A percentile compares a stretch with the other conserved stretches of the same genome.
Conservation (phyloP, 2,888 invertebrate genomes). For the Tachina lurida region DNA sequence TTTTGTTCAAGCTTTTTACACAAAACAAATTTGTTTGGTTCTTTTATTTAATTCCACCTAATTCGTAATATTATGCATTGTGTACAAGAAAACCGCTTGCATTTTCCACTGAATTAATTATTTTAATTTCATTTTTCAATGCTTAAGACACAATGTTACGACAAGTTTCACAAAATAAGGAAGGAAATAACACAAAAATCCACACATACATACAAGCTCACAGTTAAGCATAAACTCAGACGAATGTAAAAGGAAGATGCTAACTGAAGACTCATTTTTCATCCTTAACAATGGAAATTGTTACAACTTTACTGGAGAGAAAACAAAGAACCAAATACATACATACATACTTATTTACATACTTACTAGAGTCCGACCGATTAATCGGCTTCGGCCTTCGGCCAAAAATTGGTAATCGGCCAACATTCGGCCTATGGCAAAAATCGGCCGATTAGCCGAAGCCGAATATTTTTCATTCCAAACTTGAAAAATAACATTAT, state of each 20-base stretch:
- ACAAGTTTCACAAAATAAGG: constrained; percentile 40
- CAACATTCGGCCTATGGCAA: too few species aligned
- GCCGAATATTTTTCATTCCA: too few species aligned
- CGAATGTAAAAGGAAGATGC: constrained; percentile 9
- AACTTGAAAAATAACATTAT: too few species aligned
- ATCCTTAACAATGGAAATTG: constrained; percentile 64
- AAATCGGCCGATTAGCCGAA: too few species aligned
- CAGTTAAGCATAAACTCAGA: background rate
- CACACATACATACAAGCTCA: background rate
- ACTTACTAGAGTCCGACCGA: too few species aligned
- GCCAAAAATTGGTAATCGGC: too few species aligned
- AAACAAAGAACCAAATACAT: too few species aligned
- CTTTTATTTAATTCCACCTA: constrained; percentile 57
- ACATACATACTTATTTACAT: too few species aligned
- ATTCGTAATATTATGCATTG: constrained; percentile 62
- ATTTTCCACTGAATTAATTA: constrained; percentile 70
- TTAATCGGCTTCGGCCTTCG: too few species aligned
- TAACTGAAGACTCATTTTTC: constrained; percentile 62
- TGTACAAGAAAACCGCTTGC: constrained; percentile 57
- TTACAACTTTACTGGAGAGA: constrained; percentile 9
- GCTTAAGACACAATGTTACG: constrained; percentile 43
- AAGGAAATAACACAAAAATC: constrained; percentile 32
- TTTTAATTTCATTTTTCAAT: constrained; percentile 68
- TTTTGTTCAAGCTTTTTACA: background rate
- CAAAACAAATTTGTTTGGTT: constrained; percentile 17